phyloP scores from a whole-genome alignment of 53 echinoderm and acorn worm genomes.

The Patiria pectinifera region DNA sequence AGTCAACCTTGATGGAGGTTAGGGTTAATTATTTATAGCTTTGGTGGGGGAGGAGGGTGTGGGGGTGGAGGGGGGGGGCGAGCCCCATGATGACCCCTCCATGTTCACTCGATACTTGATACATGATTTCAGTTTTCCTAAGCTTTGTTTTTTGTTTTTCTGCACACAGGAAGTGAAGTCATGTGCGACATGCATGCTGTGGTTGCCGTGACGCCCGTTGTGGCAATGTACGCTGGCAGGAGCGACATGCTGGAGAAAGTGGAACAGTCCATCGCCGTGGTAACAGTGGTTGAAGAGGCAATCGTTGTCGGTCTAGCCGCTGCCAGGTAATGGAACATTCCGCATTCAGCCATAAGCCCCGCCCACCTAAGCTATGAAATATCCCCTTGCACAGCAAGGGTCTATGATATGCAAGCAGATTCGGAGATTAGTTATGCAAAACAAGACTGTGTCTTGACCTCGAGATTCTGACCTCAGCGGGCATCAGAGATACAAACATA shows the following conservation, averaged over 20 bases:
- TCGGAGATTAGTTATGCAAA: no score
- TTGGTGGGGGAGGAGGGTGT: background rate
- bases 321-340: constrained; percentile 66
- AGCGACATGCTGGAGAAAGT: constrained; percentile 75
- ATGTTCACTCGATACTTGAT: no score
- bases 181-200: constrained; percentile 77
- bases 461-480: no score
- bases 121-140: background rate
- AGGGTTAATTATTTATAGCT: background rate
- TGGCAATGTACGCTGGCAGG: constrained; percentile 74
- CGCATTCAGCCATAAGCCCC: no score
- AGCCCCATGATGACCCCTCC: background rate
- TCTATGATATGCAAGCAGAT: no score
- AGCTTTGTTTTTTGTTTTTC: background rate
- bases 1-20: no score
- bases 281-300: constrained; percentile 65
- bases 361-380: no score
- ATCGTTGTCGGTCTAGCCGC: constrained; percentile 69
- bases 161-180: constrained; percentile 35
- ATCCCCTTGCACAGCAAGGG: no score
- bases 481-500: no score
- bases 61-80: background rate
- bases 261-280: constrained; percentile 58
- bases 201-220: constrained; percentile 65
- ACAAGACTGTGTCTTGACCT: no score